phyloP scores from a whole-genome alignment of 2,888 invertebrate genomes.

The Octonoba sinensis region DNA sequence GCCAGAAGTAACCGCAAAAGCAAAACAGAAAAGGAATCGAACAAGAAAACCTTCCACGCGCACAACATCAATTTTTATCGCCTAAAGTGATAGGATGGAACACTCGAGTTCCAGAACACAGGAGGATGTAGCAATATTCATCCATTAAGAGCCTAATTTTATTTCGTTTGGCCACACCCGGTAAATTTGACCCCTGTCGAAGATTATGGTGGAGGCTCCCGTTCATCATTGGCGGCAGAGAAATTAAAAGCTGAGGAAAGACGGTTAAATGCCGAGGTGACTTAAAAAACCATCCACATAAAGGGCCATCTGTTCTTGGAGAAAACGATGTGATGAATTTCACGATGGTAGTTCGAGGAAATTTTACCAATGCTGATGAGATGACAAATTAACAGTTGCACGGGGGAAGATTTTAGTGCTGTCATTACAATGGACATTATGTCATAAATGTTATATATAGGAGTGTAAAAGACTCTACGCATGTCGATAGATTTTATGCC shows the following conservation, averaged over 20 bases:
- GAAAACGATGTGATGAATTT: conserved; percentile 9
- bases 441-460: too few species aligned
- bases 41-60: conserved; percentile 22
- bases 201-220: conserved; percentile 32
- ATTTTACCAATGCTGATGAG: too few species aligned
- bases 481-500: too few species aligned
- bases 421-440: too few species aligned
- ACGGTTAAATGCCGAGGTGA: conserved; percentile 20
- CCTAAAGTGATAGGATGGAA: conserved; percentile 51
- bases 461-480: too few species aligned
- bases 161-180: conserved; percentile 54
- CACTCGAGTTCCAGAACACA: neutral
- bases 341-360: neutral
- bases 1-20: neutral
- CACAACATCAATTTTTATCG: conserved; percentile 36
- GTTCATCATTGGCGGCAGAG: conserved; percentile 34
- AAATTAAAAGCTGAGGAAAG: conserved; percentile 17
- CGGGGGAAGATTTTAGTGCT: too few species aligned
- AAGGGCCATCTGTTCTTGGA: conserved; percentile 2
- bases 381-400: too few species aligned
- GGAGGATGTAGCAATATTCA: conserved; percentile 48
- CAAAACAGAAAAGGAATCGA: neutral
- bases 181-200: conserved; percentile 49
- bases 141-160: conserved; percentile 51
- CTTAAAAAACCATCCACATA: neutral